Percentiles rank a stretch among this genome's conserved stretches.
Evolutionary conservation across 2,888 invertebrate genomes (phyloP).

Genomic region (Tyria jacobaeae): DNA sequence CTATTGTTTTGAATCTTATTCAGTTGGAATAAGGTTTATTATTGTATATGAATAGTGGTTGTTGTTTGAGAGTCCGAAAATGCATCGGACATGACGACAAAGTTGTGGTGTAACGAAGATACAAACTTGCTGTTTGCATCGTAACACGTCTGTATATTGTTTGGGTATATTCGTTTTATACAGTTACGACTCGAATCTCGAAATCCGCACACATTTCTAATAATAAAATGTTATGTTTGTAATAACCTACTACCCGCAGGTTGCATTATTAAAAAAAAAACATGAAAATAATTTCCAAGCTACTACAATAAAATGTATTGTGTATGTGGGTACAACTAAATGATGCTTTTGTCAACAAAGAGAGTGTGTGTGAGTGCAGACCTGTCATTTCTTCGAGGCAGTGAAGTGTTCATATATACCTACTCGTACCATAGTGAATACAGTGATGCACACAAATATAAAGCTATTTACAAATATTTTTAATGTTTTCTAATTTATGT

Average conservation of each 20-base stretch:
- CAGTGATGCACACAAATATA: too few species aligned
- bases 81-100: conserved; percentile 63
- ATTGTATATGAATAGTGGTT: conserved; percentile 31
- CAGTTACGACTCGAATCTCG: conserved; percentile 54
- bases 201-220: conserved; percentile 19
- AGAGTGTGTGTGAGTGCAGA: too few species aligned
- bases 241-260: not conserved
- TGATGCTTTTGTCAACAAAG: too few species aligned
- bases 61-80: conserved; percentile 51
- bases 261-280: too few species aligned
- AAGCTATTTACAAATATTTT: too few species aligned
- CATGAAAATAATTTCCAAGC: too few species aligned
- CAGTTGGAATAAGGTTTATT: conserved; percentile 35
- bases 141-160: conserved; percentile 65
- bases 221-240: not conserved
- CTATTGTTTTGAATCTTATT: conserved; percentile 27
- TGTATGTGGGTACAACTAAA: too few species aligned
- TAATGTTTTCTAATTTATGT: too few species aligned
- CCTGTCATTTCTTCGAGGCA: too few species aligned
- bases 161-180: conserved; percentile 47
- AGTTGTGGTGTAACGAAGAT: conserved; percentile 63
- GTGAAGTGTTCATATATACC: too few species aligned
- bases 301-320: too few species aligned
- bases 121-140: conserved; percentile 68
- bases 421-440: too few species aligned